Percentiles rank a stretch among this genome's conserved stretches.
Conservation (phyloP, 2,888 invertebrate genomes). For the Emmelina monodactyla region DNA sequence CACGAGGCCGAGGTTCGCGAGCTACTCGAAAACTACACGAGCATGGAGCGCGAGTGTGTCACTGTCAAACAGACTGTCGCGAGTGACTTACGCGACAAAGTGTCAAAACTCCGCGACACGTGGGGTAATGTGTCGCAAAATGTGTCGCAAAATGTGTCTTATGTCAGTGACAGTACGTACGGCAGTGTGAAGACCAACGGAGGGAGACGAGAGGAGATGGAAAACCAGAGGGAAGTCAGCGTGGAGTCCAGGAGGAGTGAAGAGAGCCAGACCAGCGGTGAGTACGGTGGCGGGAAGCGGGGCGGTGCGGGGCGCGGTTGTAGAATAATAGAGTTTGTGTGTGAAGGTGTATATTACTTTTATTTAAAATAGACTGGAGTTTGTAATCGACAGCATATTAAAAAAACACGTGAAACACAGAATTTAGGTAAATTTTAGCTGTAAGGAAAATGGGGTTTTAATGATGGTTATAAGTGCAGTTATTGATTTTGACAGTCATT, state of each 20-base stretch:
- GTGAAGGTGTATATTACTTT: too few relatives aligned
- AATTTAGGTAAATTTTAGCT: too few relatives aligned
- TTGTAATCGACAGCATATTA: background rate
- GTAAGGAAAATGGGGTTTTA: too few relatives aligned
- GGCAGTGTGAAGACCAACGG: too few relatives aligned
- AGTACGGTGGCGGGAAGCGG: conserved; percentile 17
- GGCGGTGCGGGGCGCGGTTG: background rate
- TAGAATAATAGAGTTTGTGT: background rate
- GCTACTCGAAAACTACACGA: conserved; percentile 69
- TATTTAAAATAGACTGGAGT: too few relatives aligned
- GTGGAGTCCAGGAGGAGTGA: conserved; percentile 2
- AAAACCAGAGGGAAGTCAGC: conserved; percentile 6
- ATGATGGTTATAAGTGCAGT: too few relatives aligned
- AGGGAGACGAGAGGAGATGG: too few relatives aligned
- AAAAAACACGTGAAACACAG: background rate
- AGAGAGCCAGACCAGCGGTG: conserved; percentile 27
- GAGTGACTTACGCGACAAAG: conserved; percentile 41
- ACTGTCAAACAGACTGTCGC: conserved; percentile 33
- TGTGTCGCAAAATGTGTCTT: too few relatives aligned
- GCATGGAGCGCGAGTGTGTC: conserved; percentile 62
- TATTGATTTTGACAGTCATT: too few relatives aligned
- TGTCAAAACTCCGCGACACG: conserved; percentile 55
- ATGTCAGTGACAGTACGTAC: too few relatives aligned
- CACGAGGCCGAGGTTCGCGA: conserved; percentile 69
- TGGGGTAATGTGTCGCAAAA: conserved; percentile 64